Evolutionary conservation across 2,888 invertebrate genomes (phyloP), one percentile per base, ranked within the genome.

Genomic region (Oligia strigilis): DNA sequence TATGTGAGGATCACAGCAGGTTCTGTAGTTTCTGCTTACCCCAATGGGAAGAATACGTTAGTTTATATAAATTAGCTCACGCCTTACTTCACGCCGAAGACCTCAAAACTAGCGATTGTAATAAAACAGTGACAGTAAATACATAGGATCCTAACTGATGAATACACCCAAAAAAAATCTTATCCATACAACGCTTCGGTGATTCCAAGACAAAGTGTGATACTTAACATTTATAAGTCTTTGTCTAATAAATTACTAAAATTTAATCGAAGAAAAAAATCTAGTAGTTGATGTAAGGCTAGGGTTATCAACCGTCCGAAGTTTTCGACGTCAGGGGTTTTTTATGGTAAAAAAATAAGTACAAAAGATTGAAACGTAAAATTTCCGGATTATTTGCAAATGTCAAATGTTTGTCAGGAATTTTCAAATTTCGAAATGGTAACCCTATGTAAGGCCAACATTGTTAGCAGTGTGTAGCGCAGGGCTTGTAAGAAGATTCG

Each of bases 401-500:
- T 14, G 5, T 5, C 29, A 14, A 14, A 29, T 5, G 14, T 36
- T 65, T 29, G 11, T 19, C 29, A 0, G 19, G 1, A 40, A 8
- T 52, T 23, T 52, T 70, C 2, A 14, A 55, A 14, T 52, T 23
- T 36, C 4, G 6, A 36, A 52, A 71, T 23, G 23, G 70, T 23
- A 55, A 36, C 52, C 52, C 70, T 55, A 71, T 36, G 9, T 71
- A 78, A 82, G 72, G 62, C 74, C 70, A 75, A 87, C 89, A 84
- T 89, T 84, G 88, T 85, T 82, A 86, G 80, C 75, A 78, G 83
- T 80, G 80, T 62, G 80, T 62, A 75, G 86, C 67, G 43, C 73
- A 70, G 69, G 73, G 78, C 76, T 80, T 74, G 84, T 75, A 77
- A 81, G 70, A 77, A 91, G 93, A 94, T 93, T 87, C 72, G n/a